Percentiles rank a stretch among this genome's conserved stretches.
phyloP scores from a whole-genome alignment of 2,888 invertebrate genomes.

The Marasmarcha lunaedactyla region DNA sequence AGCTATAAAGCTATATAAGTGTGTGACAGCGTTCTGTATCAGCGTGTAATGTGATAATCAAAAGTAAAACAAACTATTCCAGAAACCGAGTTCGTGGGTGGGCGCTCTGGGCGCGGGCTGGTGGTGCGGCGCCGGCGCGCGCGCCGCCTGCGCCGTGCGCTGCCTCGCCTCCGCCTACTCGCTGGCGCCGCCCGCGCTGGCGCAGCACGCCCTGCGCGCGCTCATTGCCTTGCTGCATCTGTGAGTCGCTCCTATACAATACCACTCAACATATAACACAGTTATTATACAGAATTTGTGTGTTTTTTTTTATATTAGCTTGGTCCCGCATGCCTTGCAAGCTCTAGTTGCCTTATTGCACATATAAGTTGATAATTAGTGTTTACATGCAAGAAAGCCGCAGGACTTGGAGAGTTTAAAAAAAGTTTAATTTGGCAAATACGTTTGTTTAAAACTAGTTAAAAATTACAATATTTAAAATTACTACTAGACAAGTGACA shows the following conservation, averaged over 20 bases:
- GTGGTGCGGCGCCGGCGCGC: constrained; percentile 58
- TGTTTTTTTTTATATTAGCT: constrained; percentile 13
- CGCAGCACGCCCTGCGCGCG: constrained; percentile 26
- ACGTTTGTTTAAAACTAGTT: no score
- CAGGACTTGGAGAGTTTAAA: no score
- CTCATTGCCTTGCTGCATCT: constrained; percentile 38
- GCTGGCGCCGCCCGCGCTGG: constrained; percentile 23
- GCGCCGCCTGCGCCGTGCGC: constrained; percentile 39
- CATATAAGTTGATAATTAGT: no score
- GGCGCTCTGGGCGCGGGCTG: constrained; percentile 40
- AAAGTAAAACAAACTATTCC: no score
- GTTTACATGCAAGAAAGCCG: no score
- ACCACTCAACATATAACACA: neutral
- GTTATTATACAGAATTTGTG: neutral
- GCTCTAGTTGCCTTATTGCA: constrained; percentile 37
- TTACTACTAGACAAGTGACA: no score
- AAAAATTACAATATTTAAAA: no score
- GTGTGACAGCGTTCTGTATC: no score
- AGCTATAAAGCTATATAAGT: no score
- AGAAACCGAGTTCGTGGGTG: constrained; percentile 37
- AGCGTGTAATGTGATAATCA: no score
- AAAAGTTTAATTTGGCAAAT: no score
- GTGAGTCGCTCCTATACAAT: constrained; percentile 28
- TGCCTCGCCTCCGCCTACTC: constrained; percentile 38
- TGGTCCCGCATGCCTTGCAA: constrained; percentile 23